Percentiles rank a stretch among this genome's conserved stretches.
phyloP scores from a whole-genome alignment of 2,888 invertebrate genomes.

The Sympetrum striolatum region DNA sequence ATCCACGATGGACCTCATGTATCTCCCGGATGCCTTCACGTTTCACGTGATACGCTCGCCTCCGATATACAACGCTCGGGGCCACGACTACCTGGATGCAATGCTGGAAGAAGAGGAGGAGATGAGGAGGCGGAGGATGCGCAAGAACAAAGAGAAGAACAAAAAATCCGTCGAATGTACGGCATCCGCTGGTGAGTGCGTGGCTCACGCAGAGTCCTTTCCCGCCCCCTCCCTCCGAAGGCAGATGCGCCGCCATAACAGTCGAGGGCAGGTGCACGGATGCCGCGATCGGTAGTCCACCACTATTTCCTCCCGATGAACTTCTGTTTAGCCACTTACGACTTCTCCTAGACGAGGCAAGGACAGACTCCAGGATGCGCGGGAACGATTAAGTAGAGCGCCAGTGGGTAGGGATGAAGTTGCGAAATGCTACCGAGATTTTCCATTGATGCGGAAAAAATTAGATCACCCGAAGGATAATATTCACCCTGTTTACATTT shows the following conservation, averaged over 20 bases:
- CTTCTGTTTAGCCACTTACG: no score
- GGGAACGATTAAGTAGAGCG: no score
- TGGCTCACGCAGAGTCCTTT: background rate
- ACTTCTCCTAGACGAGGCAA: no score
- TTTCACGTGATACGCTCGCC: slow-evolving; percentile 55
- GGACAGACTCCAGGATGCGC: no score
- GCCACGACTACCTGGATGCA: slow-evolving; percentile 17
- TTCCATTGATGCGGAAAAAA: no score
- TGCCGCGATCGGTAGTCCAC: background rate
- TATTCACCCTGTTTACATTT: no score
- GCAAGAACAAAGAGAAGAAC: slow-evolving; percentile 55
- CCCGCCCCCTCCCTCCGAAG: background rate
- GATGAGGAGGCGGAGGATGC: slow-evolving; percentile 50
- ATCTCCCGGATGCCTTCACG: slow-evolving; percentile 64
- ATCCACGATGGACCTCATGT: slow-evolving; percentile 63
- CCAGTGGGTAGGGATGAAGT: no score
- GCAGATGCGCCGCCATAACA: background rate
- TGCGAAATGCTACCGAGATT: no score
- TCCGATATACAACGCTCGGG: slow-evolving; percentile 8
- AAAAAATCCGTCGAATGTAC: slow-evolving; percentile 51
- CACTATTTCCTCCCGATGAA: background rate
- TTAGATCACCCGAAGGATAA: no score
- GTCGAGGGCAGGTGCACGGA: background rate
- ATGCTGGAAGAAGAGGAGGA: slow-evolving; percentile 9
- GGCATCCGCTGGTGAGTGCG: background rate